These are phyloP conservation scores for Choristoneura rosaceana DNA, from an alignment of 2,888 invertebrate genomes.

Conservation along the genomic window DNA sequence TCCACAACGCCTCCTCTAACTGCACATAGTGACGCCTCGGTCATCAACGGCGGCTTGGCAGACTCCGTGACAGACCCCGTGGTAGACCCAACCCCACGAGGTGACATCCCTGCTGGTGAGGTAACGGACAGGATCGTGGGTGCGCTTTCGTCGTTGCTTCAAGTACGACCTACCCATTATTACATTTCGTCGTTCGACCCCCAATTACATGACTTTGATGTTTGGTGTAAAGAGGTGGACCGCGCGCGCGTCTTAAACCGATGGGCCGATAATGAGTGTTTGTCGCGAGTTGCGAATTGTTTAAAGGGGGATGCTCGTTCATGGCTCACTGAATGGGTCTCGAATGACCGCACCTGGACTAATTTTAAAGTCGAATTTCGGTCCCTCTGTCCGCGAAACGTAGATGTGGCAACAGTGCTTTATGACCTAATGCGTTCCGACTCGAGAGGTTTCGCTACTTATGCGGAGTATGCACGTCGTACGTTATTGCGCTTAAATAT, in stretches of 20 bases:
- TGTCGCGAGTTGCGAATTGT: slow-evolving; percentile 43
- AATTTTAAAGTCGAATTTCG: slow-evolving; percentile 49
- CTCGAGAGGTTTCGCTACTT: slow-evolving; percentile 47
- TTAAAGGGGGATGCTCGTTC: slow-evolving; percentile 45
- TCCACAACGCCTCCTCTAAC: neutral
- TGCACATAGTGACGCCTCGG: neutral
- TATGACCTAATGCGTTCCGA: slow-evolving; percentile 46
- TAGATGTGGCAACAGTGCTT: slow-evolving; percentile 46
- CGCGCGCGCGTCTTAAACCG: slow-evolving; percentile 44
- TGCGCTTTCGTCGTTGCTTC: slow-evolving; percentile 1
- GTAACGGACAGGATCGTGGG: neutral
- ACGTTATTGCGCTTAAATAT: slow-evolving; percentile 45
- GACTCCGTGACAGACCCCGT: neutral
- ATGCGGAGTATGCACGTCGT: slow-evolving; percentile 51
- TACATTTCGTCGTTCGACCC: slow-evolving; percentile 48
- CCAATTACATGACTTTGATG: slow-evolving; percentile 44
- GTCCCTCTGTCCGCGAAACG: slow-evolving; percentile 45
- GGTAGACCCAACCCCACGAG: neutral
- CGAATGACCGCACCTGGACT: slow-evolving; percentile 46
- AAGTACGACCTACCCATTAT: slow-evolving; percentile 4
- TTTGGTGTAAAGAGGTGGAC: slow-evolving; percentile 49
- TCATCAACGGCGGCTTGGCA: neutral
- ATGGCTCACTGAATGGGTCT: slow-evolving; percentile 50
- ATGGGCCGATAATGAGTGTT: slow-evolving; percentile 45
- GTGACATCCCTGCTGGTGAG: neutral